Evolutionary conservation across 2,113 vertebrate species (phyloP).

Genomic region (Mastomys coucha): DNA sequence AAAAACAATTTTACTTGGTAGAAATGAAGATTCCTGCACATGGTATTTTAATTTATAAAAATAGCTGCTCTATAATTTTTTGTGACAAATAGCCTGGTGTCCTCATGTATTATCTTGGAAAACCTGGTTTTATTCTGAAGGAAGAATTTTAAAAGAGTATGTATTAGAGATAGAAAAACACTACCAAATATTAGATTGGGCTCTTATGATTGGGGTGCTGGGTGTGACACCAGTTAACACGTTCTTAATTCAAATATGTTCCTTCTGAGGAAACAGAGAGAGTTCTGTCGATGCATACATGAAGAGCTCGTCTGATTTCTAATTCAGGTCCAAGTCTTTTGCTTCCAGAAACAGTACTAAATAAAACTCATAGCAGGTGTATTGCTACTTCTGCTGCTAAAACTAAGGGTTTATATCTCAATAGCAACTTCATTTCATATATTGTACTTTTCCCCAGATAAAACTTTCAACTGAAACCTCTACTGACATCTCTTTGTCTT

Average conservation of each 20-base stretch:
- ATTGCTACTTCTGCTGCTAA: neutral
- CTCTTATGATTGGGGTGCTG: neutral
- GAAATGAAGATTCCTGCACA: neutral
- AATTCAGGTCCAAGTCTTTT: neutral
- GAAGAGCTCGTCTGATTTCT: neutral
- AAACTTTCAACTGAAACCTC: neutral
- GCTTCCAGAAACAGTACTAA: neutral
- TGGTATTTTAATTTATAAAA: neutral
- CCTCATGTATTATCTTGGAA: neutral
- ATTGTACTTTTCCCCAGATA: neutral
- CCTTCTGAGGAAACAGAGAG: neutral
- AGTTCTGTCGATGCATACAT: neutral
- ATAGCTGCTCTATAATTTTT: neutral
- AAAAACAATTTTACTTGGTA: neutral
- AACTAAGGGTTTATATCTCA: neutral
- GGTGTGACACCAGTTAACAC: neutral
- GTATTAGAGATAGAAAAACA: neutral
- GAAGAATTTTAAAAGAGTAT: neutral
- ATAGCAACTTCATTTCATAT: neutral
- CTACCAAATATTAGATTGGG: neutral
- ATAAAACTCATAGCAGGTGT: conserved; percentile 33
- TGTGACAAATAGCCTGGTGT: neutral
- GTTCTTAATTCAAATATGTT: neutral
- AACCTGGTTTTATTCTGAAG: neutral
- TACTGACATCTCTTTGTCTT: neutral